Evolutionary conservation across 2,113 vertebrate genomes (phyloP).

Genomic region (Ibidorhyncha struthersii): DNA sequence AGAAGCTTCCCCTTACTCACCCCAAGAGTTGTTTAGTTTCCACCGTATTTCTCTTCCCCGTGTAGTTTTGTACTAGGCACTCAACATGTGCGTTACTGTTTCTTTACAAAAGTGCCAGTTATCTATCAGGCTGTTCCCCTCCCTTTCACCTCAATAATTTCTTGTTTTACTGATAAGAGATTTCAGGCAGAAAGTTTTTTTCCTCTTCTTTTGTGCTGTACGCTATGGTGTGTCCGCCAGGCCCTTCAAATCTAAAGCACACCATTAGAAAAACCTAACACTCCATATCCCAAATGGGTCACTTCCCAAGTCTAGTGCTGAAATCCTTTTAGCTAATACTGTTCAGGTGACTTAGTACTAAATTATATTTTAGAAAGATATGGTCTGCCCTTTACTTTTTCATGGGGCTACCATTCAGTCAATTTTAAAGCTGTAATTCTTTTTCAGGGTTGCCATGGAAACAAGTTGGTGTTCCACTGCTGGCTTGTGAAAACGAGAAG

Average conservation of each 20-base stretch:
- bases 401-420: conserved; percentile 65
- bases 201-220: not conserved
- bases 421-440: conserved; percentile 62
- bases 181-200: conserved; percentile 27
- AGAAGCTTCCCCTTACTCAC: not conserved
- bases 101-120: not conserved
- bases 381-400: conserved; percentile 69
- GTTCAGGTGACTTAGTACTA: conserved; percentile 68
- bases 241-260: conserved; percentile 41
- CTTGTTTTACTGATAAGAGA: conserved; percentile 34
- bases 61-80: not conserved
- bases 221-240: not conserved
- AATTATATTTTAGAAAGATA: conserved; percentile 72
- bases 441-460: conserved; percentile 65
- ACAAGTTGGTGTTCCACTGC: conserved; percentile 54
- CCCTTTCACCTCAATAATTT: conserved; percentile 11
- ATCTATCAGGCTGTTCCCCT: not conserved
- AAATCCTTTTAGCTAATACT: conserved; percentile 72
- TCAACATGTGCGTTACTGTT: not conserved
- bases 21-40: not conserved
- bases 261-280: conserved; percentile 52
- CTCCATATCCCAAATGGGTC: conserved; percentile 63
- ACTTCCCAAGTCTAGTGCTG: conserved; percentile 54
- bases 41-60: not conserved
- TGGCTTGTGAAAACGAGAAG: conserved; percentile 41